Conservation (phyloP, 1,140 invertebrate genomes). For the Drosophila ananassae region DNA sequence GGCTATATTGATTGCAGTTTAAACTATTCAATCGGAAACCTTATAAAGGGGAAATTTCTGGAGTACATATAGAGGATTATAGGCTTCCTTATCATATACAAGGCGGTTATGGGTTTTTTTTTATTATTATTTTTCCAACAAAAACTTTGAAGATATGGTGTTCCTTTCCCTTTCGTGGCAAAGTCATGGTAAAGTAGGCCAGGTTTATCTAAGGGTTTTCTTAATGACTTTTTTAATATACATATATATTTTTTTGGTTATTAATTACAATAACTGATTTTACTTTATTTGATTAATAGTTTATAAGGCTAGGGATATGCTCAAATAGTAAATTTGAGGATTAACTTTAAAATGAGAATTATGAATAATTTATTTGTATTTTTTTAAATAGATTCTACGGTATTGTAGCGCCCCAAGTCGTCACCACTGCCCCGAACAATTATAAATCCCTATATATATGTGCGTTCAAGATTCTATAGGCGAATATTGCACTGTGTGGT, state of each 20-base stretch:
- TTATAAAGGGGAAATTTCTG: conserved; percentile 4
- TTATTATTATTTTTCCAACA: too few relatives aligned
- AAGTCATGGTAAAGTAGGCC: too few relatives aligned
- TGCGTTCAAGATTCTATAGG: conserved; percentile 9
- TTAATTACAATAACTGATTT: too few relatives aligned
- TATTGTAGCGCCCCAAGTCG: conserved; percentile 8
- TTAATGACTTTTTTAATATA: too few relatives aligned
- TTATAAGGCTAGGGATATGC: too few relatives aligned
- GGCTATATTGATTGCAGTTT: conserved; percentile 19
- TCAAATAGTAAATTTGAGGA: too few relatives aligned
- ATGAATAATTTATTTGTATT: background rate
- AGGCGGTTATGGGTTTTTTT: background rate
- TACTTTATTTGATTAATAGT: too few relatives aligned
- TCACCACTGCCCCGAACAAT: conserved; percentile 8
- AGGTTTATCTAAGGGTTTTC: too few relatives aligned
- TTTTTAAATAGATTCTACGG: background rate
- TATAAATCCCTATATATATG: background rate
- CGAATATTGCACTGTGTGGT: conserved; percentile 32
- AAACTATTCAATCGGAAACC: background rate
- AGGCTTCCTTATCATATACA: background rate
- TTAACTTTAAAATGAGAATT: background rate
- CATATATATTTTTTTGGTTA: too few relatives aligned
- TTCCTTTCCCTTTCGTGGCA: background rate
- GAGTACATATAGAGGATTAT: conserved; percentile 4
- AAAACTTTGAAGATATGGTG: background rate